Evolutionary conservation across 64 coral and sea anemone species (phyloP), one percentile per base, ranked within the genome.

Genomic region (Porites lutea): DNA sequence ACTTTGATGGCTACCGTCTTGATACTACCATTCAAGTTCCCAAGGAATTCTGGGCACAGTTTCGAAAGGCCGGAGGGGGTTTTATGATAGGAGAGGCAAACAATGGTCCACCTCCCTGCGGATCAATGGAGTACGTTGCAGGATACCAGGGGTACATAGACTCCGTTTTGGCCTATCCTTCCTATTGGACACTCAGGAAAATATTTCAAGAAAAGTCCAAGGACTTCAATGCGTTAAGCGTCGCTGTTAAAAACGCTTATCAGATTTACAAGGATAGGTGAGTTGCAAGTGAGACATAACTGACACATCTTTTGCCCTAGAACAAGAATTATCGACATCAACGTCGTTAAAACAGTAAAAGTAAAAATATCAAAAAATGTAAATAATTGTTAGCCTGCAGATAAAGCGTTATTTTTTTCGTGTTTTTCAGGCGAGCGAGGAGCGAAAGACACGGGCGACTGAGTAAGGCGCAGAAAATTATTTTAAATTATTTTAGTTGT

Each of bases 51-150:
- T 95, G 93, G 93, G 70, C 72, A 21, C 77, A 91, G 89, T 95
- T 95, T 71, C 93, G 90, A 53, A 87, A 86, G 59, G 82, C 88
- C 59, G 93, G 93, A 46, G 72, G 72, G n/a, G 93, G 68, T 16
- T 95, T 95, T 54, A 95, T 95, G 93, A 66, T 87, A 13, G 93
- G 88, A 3, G 93, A 95, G 57, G 93, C 93, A 23, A 95, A 91
- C 18, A 95, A 91, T 23, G 93, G 93, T 19, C 88, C 93, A 13
- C 93, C 88, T 63, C 82, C 82, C 2, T 95, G 93, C 13, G 88
- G 93, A 19, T 77, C 72, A 5, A 75, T 95, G 22, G 83, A 95
- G 3, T 95, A 86, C 37, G 83, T 84, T 13, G 88, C 58, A 12
- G 48, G 53, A 37, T 95, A 86, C 62, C 93, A 95, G 10, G 81